Base-by-base conservation (phyloP, 2,888 invertebrate species). In the Parnassius smintheus region DNA sequence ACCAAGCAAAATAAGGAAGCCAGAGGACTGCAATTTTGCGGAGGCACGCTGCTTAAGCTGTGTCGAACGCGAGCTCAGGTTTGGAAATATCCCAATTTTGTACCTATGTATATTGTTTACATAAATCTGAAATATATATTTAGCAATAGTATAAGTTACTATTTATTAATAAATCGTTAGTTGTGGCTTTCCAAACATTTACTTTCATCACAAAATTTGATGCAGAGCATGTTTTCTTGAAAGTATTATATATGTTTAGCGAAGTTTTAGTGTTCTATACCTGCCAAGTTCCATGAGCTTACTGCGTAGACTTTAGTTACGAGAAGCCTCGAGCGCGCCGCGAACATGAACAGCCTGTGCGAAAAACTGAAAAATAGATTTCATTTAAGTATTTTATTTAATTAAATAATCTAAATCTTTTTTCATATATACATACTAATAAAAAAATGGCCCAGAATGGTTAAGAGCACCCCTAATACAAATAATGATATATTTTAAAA, bases 1-100 rank as follows among this genome's bases (percentile, higher is more conserved):
- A 71, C 80, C 86, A 73, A 76, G 76, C 78, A 88, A 88, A 81
- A 55, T 71, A 68, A 74, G 80, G 75, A 88, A 83, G 73, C 56
- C 67, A 57, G 86, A 81, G 50, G 73, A 72, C 65, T 51, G 59
- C 68, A 78, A 76, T 67, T 70, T 72, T 49, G 75, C 77, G 22
- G 80, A 81, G 67, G 69, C 62, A 62, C 65, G 69, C 68, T 89
- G 88, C 77, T 80, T 82, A 70, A 71, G 70, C 72, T 90, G 89
- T 80, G 61, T 77, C 56, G 82, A 86, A 72, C 77, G 73, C 56
- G 76, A 82, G 68, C 59, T 77, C 75, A 90, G 90, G 89, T 90
- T 86, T 83, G 88, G 45, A 72, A 73, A 76, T 75, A 75, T 71
- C 74, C 79, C 73, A 71, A 78, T 77, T 18, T 78, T 73, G 73